Evolutionary conservation across 1,140 invertebrate species (phyloP), one percentile per base, ranked within the genome.

Genomic region (Antheraea mylitta): DNA sequence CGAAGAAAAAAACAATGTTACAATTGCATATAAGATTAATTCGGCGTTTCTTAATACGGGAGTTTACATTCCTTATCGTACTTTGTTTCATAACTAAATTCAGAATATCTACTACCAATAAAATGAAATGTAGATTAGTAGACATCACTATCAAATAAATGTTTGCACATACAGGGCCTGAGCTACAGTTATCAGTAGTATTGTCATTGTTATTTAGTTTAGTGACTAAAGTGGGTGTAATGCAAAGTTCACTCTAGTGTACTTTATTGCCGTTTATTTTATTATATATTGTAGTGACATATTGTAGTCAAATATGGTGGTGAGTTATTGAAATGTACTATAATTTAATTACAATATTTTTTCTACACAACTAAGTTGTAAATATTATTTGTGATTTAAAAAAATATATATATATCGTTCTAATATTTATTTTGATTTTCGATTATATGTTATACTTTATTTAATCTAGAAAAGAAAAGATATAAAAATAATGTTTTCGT

Each of bases 201-300:
- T 77, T 84, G 82, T 81, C 85, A 82, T 76, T 81, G 69, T 68
- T 77, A 77, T 77, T 82, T 76, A 72, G 76, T 76, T 82, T 81
- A 75, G 77, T 79, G 76, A 69, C 77, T 73, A 66, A 67, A 78
- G 74, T 76, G 75, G 70, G 58, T 76, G 76, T 64, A 48, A 68
- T 76, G 64, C 45, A 18, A 38, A 64, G 19, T 45, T 11, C 38
- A 53, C 45, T 65, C 64, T 22, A 64, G 64, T 65, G 63, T 48
- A 8, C 38, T 42, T 42, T 42, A 53, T 53, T n/a, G 16, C 16
- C 16, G 45, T n/a, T 53, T 16, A 53, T 53, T 16, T 10, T 42
- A 42, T 42, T 42, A 30, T 30, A 30, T 30, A 30, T 30, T 30
- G 22, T 30, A 30, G 22, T 42, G 11, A 16, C 16, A 53, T 53